A percentile compares a stretch with the other conserved stretches of the same genome.
These are phyloP conservation scores for Mimumesa dahlbomi DNA, from an alignment of 2,888 invertebrate genomes.

Conservation along the genomic window DNA sequence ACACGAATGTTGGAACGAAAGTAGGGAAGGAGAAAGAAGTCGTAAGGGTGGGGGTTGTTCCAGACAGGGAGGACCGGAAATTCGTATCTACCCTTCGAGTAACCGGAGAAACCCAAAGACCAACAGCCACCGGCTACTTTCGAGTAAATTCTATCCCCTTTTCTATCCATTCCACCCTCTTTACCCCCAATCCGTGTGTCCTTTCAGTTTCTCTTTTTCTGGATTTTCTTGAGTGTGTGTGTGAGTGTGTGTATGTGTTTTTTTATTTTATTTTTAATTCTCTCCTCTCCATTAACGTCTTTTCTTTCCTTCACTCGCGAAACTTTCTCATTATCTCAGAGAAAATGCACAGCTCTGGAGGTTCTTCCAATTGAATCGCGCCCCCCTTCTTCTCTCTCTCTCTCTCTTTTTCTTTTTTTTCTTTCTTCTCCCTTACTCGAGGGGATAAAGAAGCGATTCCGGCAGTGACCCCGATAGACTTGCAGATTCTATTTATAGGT, in stretches of 20 bases:
- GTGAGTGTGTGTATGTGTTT: too few species aligned
- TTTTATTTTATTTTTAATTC: slow-evolving; percentile 36
- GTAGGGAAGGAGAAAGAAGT: too few species aligned
- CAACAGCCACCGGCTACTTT: slow-evolving; percentile 48
- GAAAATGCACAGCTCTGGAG: slow-evolving; percentile 52
- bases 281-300: slow-evolving; percentile 56
- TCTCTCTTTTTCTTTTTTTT: slow-evolving; percentile 1
- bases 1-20: slow-evolving; percentile 14
- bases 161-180: not conserved
- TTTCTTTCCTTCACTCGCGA: slow-evolving; percentile 44
- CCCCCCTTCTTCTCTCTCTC: slow-evolving; percentile 4
- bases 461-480: slow-evolving; percentile 9
- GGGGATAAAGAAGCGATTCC: slow-evolving; percentile 19
- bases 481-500: slow-evolving; percentile 27
- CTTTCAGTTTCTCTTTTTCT: not conserved
- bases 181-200: too few species aligned
- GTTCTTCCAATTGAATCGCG: slow-evolving; percentile 40
- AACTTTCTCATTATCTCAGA: slow-evolving; percentile 63
- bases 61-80: slow-evolving; percentile 47
- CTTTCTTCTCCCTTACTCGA: not conserved
- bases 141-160: slow-evolving; percentile 48
- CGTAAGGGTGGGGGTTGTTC: slow-evolving; percentile 47
- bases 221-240: too few species aligned
- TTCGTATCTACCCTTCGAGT: slow-evolving; percentile 50
- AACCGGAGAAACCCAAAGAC: slow-evolving; percentile 48